Conservation (phyloP, 2,113 vertebrate genomes). For the Gallinago paraguaiae region DNA sequence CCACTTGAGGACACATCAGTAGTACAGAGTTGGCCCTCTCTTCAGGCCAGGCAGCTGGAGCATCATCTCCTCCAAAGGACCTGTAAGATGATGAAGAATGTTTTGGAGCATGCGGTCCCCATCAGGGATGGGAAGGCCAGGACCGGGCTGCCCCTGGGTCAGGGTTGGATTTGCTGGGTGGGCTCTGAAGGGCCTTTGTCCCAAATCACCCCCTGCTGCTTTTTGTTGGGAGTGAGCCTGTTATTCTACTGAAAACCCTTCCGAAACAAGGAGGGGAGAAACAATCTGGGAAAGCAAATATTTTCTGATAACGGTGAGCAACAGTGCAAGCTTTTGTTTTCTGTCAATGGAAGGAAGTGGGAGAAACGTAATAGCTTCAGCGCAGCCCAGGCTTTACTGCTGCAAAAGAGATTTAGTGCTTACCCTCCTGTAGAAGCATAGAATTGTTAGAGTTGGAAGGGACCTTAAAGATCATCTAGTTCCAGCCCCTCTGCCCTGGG, state of each 20-base stretch:
- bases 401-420: neutral
- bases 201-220: neutral
- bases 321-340: conserved; percentile 19
- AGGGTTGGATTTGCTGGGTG: neutral
- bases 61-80: accelerated
- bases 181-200: neutral
- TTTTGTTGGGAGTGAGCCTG: neutral
- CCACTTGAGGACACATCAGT: neutral
- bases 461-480: neutral
- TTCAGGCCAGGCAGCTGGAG: neutral
- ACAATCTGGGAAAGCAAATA: neutral
- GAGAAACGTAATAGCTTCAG: neutral
- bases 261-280: neutral
- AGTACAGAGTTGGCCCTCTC: neutral
- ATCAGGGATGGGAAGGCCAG: neutral
- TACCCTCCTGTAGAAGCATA: neutral
- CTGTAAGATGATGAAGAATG: neutral
- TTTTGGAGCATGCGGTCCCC: accelerated
- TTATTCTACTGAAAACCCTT: neutral
- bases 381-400: neutral
- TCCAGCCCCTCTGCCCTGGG: neutral
- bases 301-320: neutral
- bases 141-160: accelerated
- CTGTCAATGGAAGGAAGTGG: conserved; percentile 48
- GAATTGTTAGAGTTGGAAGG: neutral